Evolutionary conservation across 2,888 invertebrate genomes (phyloP), one percentile per base, ranked within the genome.

Genomic region (Esperia sulphurella): DNA sequence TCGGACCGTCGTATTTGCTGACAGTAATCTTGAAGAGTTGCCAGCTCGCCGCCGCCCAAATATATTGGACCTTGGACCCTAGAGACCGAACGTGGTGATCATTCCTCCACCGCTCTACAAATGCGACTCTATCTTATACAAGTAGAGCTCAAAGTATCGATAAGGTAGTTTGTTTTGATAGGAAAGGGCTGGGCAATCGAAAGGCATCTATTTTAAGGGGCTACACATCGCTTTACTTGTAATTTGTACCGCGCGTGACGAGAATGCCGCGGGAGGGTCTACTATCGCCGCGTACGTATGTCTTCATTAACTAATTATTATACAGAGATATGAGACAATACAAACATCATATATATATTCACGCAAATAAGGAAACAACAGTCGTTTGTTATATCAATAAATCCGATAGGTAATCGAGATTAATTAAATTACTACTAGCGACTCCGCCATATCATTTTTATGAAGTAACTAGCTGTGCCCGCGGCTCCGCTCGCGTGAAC

Each of bases 21-120:
- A 82, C 78, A 76, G 77, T 81, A 79, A 83, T 82, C 79, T 79
- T 77, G 72, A 79, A 75, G 77, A 75, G 71, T 79, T 66, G 75
- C 71, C 75, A 73, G 73, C 64, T 51, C 55, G 53, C 58, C 61
- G 59, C 65, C 66, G 62, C 68, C 67, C 66, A 71, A 80, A 85
- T 82, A 79, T 82, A 83, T 84, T 74, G 82, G 73, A 72, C 74
- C 68, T 61, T 55, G 67, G 69, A 65, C 85, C 83, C 86, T 59
- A 66, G 84, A 79, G 83, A 81, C 79, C 71, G 63, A 60, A 62
- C 55, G 63, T 61, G 55, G 58, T 57, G 54, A 54, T 54, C 56
- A 51, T 45, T 14, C 7, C 33, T 43, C 5, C 6, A 31, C 13
- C 3, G 31, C 13, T 14, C 14, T 13, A 14, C 35, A 43, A 33